Evolutionary conservation across 2,888 invertebrate genomes (phyloP), one percentile per base, ranked within the genome.

Genomic region (Lepidonotus clava): DNA sequence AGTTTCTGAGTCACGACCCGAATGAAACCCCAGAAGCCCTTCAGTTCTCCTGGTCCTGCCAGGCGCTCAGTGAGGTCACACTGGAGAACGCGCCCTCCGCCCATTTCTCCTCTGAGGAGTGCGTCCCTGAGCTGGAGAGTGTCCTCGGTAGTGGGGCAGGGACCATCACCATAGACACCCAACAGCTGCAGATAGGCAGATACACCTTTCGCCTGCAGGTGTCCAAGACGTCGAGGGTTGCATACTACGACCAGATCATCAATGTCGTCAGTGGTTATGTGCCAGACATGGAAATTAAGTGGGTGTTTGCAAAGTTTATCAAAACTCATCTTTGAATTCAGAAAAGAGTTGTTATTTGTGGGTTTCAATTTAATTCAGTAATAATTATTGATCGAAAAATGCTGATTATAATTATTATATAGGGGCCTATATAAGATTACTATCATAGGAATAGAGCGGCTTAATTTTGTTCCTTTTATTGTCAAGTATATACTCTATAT

Each of bases 191-290:
- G 1, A 24, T 61, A 1, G 61, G 61, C 2, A 18, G 61, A 28
- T 61, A 61, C 61, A 61, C 28, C n/a, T 4, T 61, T 11, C 24
- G 61, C 28, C 28, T 61, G 28, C 11, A 18, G 21, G 61, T 61
- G 24, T 24, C 61, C 21, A 61, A 61, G 24, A 32, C 24, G 24
- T 28, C 61, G 11, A 61, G 61, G 28, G 32, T 32, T 5, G 61
- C 61, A n/a, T 61, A 28, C 61, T 61, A 61, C 28, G 61, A 61
- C 24, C 61, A 61, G 61, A 61, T 28, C 24, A 61, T 61, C 61
- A 61, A 61, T 61, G 61, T 61, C 11, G 24, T 61, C 21, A 24
- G 8, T n/a, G 61, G 61, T 28, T 61, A 61, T 61, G 61, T 61
- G 1, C 61, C 61, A 11, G 32, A n/a, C 2, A 61, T 61, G 61